phyloP scores from a whole-genome alignment of 2,113 vertebrate species.

The Marmota monax region DNA sequence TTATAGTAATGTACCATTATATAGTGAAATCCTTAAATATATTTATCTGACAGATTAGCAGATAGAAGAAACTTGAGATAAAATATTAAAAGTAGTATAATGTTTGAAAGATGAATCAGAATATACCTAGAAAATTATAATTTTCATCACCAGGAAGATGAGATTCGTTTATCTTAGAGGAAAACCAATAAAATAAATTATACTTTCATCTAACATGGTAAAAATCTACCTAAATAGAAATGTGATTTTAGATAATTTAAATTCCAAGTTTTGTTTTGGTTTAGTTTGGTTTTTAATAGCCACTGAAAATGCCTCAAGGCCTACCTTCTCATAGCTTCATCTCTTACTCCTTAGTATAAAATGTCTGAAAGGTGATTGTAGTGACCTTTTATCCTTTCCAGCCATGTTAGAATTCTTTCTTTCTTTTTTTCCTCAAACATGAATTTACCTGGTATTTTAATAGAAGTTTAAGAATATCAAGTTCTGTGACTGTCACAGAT shows the following conservation, averaged over 20 bases:
- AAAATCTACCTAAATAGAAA: slow-evolving; percentile 8
- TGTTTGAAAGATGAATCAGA: neutral
- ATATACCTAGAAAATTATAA: slow-evolving; percentile 22
- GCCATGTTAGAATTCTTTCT: neutral
- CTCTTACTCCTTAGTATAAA: slow-evolving; percentile 26
- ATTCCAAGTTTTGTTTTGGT: neutral
- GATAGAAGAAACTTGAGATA: neutral
- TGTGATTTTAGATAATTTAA: neutral
- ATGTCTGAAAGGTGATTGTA: neutral
- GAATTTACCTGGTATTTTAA: neutral
- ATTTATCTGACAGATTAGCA: neutral
- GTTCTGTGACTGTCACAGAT: neutral
- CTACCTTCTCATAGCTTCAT: neutral
- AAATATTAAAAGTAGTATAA: neutral
- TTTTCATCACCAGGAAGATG: slow-evolving; percentile 5
- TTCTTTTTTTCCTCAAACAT: neutral
- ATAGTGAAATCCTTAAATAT: neutral
- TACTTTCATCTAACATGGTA: neutral
- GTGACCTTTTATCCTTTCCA: neutral
- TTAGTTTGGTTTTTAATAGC: neutral
- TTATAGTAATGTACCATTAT: neutral
- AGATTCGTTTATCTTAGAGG: slow-evolving; percentile 25
- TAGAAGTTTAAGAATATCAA: slow-evolving; percentile 1
- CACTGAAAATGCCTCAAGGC: neutral
- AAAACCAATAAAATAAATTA: slow-evolving; percentile 19